A percentile compares a stretch with the other conserved stretches of the same genome.
Evolutionary conservation across 2,888 invertebrate genomes (phyloP).

Genomic region (Encarsia formosa): DNA sequence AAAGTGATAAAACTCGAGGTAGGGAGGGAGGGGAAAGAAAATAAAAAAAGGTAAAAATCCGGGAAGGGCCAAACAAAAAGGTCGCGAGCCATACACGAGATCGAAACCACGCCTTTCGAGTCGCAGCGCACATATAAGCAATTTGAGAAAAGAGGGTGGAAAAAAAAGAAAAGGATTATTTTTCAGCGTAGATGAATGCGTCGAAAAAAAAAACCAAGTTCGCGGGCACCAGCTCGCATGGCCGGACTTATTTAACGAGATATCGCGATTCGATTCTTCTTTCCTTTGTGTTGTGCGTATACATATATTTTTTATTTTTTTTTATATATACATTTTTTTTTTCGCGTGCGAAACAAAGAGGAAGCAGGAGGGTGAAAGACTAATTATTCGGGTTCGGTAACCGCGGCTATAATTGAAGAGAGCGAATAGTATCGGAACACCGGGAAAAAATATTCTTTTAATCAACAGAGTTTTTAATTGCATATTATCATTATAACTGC

Average conservation of each 20-base stretch:
- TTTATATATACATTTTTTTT: too few species aligned
- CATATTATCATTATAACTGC: constrained; percentile 16
- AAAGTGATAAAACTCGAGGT: constrained; percentile 11
- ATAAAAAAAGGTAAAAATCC: not conserved
- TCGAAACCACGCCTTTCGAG: constrained; percentile 24
- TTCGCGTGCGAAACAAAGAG: not conserved
- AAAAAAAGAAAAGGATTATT: constrained; percentile 16
- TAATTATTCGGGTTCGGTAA: constrained; percentile 24
- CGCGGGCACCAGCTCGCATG: constrained; percentile 24
- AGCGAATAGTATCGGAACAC: constrained; percentile 10
- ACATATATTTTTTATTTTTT: not conserved
- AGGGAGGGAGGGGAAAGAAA: constrained; percentile 9
- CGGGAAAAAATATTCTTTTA: not conserved
- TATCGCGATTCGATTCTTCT: constrained; percentile 17
- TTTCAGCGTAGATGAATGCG: constrained; percentile 13
- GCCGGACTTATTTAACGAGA: constrained; percentile 27
- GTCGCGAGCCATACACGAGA: not conserved
- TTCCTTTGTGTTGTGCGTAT: not conserved
- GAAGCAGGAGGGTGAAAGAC: constrained; percentile 17
- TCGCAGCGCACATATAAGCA: constrained; percentile 20
- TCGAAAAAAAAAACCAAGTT: constrained; percentile 2
- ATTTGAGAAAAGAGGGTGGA: constrained; percentile 14
- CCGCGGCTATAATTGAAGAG: constrained; percentile 23
- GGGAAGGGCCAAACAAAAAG: not conserved
- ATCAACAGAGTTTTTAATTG: constrained; percentile 23